These are phyloP conservation scores for Netelia virgata DNA, from an alignment of 2,888 invertebrate genomes.

Conservation along the genomic window DNA sequence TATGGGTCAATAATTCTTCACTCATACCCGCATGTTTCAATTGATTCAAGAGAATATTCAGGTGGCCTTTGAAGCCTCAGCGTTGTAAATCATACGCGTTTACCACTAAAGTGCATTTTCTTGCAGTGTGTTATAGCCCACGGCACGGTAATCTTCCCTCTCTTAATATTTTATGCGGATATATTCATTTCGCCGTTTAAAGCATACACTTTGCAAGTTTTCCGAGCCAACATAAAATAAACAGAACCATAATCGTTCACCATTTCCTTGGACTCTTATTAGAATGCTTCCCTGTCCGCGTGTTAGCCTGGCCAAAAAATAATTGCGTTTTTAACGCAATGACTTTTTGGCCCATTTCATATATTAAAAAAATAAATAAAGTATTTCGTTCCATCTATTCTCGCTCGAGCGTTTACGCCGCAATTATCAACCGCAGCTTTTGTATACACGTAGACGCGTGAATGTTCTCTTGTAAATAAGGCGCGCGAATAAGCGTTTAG, in stretches of 20 bases:
- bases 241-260: background rate
- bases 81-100: constrained; percentile 27
- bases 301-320: background rate
- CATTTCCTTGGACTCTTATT: background rate
- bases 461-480: constrained; percentile 57
- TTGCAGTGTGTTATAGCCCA: background rate
- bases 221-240: constrained; percentile 14
- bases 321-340: background rate
- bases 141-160: constrained; percentile 1
- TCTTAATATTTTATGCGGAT: constrained; percentile 32
- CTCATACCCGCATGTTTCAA: constrained; percentile 36
- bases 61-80: background rate
- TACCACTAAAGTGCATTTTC: background rate
- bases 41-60: constrained; percentile 9
- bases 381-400: constrained; percentile 42
- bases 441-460: background rate
- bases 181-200: constrained; percentile 64
- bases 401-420: constrained; percentile 53
- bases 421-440: constrained; percentile 67
- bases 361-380: background rate
- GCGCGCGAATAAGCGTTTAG: constrained; percentile 63
- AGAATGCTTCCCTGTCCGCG: background rate
- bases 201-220: constrained; percentile 69
- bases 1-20: background rate
- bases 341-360: constrained; percentile 5